These are phyloP conservation scores for Aleiodes sp. DNA, from an alignment of 1,140 invertebrate genomes.

Conservation along the genomic window DNA sequence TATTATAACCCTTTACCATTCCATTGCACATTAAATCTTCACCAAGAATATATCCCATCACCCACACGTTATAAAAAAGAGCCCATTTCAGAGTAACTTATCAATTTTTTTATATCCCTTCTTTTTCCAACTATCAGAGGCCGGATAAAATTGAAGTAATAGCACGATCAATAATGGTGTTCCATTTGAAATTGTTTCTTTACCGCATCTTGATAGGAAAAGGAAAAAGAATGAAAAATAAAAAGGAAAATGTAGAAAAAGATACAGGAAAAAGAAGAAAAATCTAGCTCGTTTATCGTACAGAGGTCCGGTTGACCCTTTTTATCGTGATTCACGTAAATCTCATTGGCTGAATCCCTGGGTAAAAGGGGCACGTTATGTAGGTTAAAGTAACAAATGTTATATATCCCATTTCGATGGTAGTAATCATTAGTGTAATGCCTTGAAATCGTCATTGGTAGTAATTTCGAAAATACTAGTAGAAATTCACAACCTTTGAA, in stretches of 20 bases:
- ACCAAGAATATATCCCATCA: background rate
- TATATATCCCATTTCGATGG: background rate
- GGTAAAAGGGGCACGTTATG: background rate
- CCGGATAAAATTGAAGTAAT: background rate
- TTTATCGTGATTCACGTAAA: background rate
- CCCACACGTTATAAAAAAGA: no score
- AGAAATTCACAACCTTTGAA: background rate
- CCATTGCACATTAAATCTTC: background rate
- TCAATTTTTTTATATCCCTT: no score
- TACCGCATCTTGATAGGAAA: background rate
- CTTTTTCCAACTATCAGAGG: background rate
- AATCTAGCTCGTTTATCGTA: background rate
- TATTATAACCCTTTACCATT: background rate
- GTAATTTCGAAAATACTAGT: background rate
- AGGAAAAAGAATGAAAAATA: background rate
- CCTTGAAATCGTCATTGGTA: background rate
- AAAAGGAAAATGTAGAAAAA: no score
- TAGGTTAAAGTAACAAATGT: slow-evolving; percentile 1
- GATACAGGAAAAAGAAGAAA: background rate
- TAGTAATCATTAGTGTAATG: slow-evolving; percentile 2
- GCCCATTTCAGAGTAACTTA: no score
- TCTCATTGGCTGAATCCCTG: background rate
- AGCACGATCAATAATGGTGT: background rate
- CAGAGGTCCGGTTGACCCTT: background rate
- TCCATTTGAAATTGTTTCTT: background rate